Conservation (phyloP, 1,140 invertebrate species). For the Centruroides sculpturatus region DNA sequence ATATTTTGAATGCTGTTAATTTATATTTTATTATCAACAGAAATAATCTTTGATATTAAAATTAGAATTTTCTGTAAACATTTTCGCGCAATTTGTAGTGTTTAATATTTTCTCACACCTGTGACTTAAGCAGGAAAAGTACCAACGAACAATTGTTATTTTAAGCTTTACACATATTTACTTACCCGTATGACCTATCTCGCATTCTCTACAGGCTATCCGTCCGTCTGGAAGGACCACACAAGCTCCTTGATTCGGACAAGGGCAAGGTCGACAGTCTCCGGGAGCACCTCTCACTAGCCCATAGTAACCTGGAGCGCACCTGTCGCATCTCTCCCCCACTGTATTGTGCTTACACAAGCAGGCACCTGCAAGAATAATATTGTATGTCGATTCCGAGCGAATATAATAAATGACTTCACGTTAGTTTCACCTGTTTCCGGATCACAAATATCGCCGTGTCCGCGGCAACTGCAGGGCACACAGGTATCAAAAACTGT, state of each 20-base stretch:
- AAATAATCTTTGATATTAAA: no score
- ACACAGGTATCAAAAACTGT: slow-evolving; percentile 89
- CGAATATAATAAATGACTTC: no score
- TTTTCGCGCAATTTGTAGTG: no score
- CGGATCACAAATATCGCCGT: slow-evolving; percentile 87
- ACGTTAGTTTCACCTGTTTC: slow-evolving; percentile 60
- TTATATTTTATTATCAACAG: no score
- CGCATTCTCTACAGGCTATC: slow-evolving; percentile 88
- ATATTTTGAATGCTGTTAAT: no score
- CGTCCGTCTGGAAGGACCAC: slow-evolving; percentile 64
- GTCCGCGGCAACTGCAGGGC: slow-evolving; percentile 86
- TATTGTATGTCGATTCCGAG: no score
- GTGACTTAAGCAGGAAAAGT: no score
- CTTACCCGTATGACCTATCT: slow-evolving; percentile 73
- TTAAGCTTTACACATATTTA: slow-evolving; percentile 38
- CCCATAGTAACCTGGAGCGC: slow-evolving; percentile 85
- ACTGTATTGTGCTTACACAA: slow-evolving; percentile 94
- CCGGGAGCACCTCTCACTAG: slow-evolving; percentile 63
- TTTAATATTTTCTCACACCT: no score
- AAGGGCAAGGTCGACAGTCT: slow-evolving; percentile 87
- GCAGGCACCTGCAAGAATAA: slow-evolving; percentile 74
- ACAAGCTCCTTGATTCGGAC: slow-evolving; percentile 83
- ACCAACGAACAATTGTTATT: no score
- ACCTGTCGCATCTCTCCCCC: slow-evolving; percentile 87
- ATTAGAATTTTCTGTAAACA: no score